Percentiles rank a stretch among this genome's conserved stretches.
Conservation (phyloP, 2,797 vertebrate species). For the Rhinogobio ventralis region DNA sequence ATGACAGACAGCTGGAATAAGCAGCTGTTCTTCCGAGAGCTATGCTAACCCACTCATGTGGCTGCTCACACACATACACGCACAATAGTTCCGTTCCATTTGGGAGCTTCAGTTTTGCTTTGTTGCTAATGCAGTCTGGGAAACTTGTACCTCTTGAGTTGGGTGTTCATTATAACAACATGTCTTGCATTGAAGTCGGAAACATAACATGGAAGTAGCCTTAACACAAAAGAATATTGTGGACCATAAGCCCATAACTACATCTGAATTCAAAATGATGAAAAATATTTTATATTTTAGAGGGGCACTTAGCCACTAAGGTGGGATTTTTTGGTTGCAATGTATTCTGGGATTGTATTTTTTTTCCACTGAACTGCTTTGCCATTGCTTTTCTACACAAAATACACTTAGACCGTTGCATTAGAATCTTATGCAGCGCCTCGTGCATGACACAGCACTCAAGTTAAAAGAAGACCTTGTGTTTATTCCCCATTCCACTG, state of each 20-base stretch:
- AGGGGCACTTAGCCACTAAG: background rate
- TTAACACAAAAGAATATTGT: background rate
- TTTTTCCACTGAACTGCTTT: background rate
- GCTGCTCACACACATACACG: background rate
- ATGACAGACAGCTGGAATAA: slow-evolving; percentile 46
- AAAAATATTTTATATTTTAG: background rate
- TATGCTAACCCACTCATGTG: slow-evolving; percentile 6
- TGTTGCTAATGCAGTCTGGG: background rate
- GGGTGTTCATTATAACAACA: background rate
- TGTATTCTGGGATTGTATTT: background rate
- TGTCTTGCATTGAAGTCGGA: background rate
- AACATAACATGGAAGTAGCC: background rate
- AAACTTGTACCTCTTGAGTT: background rate
- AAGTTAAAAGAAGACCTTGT: background rate
- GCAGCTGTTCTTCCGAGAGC: slow-evolving; percentile 42
- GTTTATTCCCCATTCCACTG: background rate
- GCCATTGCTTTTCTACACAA: background rate
- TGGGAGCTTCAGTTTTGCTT: background rate
- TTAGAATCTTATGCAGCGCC: too few species aligned
- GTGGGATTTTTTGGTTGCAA: background rate
- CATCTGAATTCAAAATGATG: background rate
- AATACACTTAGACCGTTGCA: background rate
- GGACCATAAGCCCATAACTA: background rate
- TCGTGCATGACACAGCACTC: too few species aligned
- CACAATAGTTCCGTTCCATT: background rate